phyloP scores from a whole-genome alignment of 1,140 invertebrate species.

The Musca domestica region DNA sequence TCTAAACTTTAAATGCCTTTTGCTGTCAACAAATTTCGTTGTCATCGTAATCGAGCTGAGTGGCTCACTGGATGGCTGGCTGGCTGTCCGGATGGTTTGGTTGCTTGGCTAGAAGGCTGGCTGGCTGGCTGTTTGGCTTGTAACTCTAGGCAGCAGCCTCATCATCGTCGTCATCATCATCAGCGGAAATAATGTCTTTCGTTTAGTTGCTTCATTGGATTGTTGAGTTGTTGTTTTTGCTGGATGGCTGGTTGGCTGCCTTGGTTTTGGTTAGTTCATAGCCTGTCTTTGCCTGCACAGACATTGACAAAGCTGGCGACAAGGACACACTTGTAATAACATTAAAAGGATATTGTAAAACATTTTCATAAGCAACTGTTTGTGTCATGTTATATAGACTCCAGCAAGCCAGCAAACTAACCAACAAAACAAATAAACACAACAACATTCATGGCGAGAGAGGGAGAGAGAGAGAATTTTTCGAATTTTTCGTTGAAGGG shows the following conservation, averaged over 20 bases:
- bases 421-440: too few species aligned
- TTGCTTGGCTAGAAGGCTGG: not conserved
- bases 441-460: too few species aligned
- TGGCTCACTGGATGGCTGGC: too few species aligned
- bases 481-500: too few species aligned
- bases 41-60: too few species aligned
- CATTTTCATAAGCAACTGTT: slow-evolving; percentile 51
- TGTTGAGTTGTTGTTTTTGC: not conserved
- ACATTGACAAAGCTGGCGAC: slow-evolving; percentile 53
- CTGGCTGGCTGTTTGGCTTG: not conserved
- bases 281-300: slow-evolving; percentile 29
- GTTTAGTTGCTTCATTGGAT: slow-evolving; percentile 1
- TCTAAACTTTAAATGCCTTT: too few species aligned
- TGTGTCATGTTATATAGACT: slow-evolving; percentile 21
- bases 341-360: slow-evolving; percentile 55
- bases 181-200: not conserved
- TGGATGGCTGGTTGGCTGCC: not conserved
- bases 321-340: slow-evolving; percentile 53
- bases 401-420: not conserved
- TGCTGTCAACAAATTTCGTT: too few species aligned
- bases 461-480: too few species aligned
- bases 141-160: not conserved
- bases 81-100: too few species aligned
- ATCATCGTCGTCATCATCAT: not conserved
- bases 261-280: not conserved